Conservation (phyloP, 2,113 vertebrate species). For the Etheostoma spectabile region DNA sequence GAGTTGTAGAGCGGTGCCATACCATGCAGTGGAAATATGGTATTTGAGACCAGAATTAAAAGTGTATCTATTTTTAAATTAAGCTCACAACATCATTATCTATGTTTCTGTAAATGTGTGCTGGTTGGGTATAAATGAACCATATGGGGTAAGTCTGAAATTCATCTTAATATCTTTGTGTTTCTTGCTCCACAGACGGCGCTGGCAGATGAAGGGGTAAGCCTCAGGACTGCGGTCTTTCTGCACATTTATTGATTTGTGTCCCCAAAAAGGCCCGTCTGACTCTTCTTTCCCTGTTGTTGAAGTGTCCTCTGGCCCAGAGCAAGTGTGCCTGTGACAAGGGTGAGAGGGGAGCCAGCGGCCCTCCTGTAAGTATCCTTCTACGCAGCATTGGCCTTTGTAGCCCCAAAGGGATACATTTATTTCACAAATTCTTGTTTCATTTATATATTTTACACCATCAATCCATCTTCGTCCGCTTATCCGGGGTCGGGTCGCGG, state of each 20-base stretch:
- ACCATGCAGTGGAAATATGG: no score
- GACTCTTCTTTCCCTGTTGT: conserved; percentile 46
- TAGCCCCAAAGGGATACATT: not conserved
- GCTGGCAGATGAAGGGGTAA: conserved; percentile 89
- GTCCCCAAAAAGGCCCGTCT: conserved; percentile 2
- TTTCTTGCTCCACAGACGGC: conserved; percentile 80
- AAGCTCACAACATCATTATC: not conserved
- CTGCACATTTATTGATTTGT: conserved; percentile 11
- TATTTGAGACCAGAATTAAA: conserved; percentile 5
- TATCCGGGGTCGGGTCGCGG: no score
- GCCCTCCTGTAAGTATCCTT: conserved; percentile 87
- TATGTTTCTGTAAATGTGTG: not conserved
- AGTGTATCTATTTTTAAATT: not conserved
- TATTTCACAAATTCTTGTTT: no score
- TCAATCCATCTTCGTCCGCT: no score
- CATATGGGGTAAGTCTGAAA: conserved; percentile 10
- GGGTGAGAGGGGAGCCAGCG: conserved; percentile 87
- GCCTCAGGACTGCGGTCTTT: conserved; percentile 41
- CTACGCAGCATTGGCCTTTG: no score
- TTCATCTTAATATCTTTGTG: conserved; percentile 38
- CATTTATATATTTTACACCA: no score
- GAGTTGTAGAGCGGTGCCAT: no score
- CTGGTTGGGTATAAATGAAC: not conserved
- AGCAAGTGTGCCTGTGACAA: conserved; percentile 88
- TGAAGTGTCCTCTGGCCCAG: conserved; percentile 85